Base-by-base conservation (phyloP, 1,140 invertebrate genomes). In the Macrosteles quadrilineatus region DNA sequence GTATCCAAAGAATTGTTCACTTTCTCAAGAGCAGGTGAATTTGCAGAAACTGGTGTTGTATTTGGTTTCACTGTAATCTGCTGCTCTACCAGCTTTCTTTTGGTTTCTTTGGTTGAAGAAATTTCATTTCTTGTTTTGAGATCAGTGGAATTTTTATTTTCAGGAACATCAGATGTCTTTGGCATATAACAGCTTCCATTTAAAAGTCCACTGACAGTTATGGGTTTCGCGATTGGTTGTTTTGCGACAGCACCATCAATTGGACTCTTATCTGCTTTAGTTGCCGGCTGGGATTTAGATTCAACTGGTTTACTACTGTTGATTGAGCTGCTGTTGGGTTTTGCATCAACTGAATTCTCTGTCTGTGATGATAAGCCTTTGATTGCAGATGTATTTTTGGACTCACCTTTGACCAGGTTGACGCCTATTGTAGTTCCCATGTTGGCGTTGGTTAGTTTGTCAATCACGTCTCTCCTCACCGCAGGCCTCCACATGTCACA, bases 401-500 rank as follows among this genome's bases (percentile, higher is more conserved):
- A 3, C 31, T 68, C 47, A 31, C 67, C 55, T 23, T 50, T 68
- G 19, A 57, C 30, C 31, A 55, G 12, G n/a, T 68, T 68, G 14
- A 53, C 47, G 3, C 43, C 21, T 23, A 27, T 68, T 19, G 36
- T 50, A 2, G 47, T 21, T 31, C 53, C 32, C 53, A 29, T 32
- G 32, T 55, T 57, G 25, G 47, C 47, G 27, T 55, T 68, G 21
- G 29, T 32, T 14, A 36, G 31, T 23, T 31, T 68, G 47, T 68
- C 45, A n/a, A 55, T 57, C 27, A 55, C 47, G 27, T 68, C 31
- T 31, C 32, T 30, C 43, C 43, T 68, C 11, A 40, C 57, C 14
- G 73, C 68, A 3, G 77, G 74, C 25, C 73, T 66, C 73, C 73
- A 77, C 50, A 73, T 78, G 27, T 81, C 82, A 72, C 85, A 87